phyloP scores from a whole-genome alignment of 2,888 invertebrate genomes.

The Melieria omissa region DNA sequence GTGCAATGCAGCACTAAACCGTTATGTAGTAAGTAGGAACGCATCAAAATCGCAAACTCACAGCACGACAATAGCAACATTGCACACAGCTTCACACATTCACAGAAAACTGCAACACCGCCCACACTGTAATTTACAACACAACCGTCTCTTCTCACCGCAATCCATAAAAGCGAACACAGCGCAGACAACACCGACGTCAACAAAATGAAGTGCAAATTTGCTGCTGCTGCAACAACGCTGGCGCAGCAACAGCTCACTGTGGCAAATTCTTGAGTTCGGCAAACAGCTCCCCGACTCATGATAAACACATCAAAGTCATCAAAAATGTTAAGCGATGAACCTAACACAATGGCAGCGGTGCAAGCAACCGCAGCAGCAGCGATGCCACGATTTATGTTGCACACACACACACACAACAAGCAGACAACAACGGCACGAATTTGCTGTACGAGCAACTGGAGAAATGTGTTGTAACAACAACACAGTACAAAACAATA shows the following conservation, averaged over 20 bases:
- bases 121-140: not conserved
- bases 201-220: conserved; percentile 40
- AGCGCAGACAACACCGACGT: conserved; percentile 12
- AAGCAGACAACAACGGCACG: not conserved
- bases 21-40: no score
- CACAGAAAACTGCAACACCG: not conserved
- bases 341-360: conserved; percentile 39
- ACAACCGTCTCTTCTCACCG: not conserved
- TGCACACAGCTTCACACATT: not conserved
- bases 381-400: not conserved
- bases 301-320: conserved; percentile 44
- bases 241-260: not conserved
- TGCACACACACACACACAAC: not conserved
- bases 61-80: not conserved
- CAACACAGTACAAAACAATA: no score
- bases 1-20: no score
- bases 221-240: conserved; percentile 28
- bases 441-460: not conserved
- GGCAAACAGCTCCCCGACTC: not conserved
- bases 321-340: conserved; percentile 42
- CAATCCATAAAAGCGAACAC: not conserved
- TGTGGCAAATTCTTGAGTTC: conserved; percentile 28
- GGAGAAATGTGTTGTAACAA: not conserved
- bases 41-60: not conserved
- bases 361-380: not conserved